phyloP scores from a whole-genome alignment of 2,113 vertebrate genomes.

The Boulengeromyrus knoepffleri region DNA sequence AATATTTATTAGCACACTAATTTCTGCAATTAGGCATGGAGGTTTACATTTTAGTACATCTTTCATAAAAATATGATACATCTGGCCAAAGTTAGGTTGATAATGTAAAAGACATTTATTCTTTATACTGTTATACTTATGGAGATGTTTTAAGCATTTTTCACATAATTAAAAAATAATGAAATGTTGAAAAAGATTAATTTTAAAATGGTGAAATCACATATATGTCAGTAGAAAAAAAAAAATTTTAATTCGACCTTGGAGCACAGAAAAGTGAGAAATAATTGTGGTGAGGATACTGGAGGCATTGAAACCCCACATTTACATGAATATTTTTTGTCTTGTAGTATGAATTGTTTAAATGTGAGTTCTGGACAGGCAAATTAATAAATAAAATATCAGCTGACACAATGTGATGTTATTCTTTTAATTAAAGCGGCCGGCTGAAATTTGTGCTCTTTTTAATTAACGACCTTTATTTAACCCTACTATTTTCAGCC shows the following conservation, averaged over 20 bases:
- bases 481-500: neutral
- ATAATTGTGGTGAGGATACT: neutral
- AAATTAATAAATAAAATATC: neutral
- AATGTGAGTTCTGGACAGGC: neutral
- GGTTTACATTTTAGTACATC: neutral
- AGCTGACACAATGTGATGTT: neutral
- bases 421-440: neutral
- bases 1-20: neutral
- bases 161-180: neutral
- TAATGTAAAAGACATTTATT: neutral
- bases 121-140: neutral
- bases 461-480: neutral
- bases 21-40: neutral
- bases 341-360: neutral
- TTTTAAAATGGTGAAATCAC: neutral
- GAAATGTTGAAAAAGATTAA: neutral
- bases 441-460: neutral
- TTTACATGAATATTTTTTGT: neutral
- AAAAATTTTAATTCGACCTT: neutral
- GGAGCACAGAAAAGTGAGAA: neutral
- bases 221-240: neutral
- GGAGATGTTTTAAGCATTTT: neutral
- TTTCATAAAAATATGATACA: neutral
- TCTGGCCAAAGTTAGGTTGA: neutral
- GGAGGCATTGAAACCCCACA: neutral